These are phyloP conservation scores for Contarinia nasturtii DNA, from an alignment of 1,140 invertebrate genomes.

Conservation along the genomic window DNA sequence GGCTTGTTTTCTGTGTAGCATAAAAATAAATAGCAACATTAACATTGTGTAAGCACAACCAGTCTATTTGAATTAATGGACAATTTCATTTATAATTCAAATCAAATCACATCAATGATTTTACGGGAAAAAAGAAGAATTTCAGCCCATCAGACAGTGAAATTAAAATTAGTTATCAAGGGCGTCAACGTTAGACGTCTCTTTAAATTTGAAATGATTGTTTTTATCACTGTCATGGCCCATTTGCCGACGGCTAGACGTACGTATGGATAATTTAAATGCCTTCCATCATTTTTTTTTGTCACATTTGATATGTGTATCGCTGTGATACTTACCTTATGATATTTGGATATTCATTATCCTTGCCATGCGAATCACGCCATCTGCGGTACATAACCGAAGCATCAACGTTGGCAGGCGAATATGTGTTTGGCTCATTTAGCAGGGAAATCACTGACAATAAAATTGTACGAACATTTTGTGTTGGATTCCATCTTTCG, in stretches of 20 bases:
- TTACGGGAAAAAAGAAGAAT: too few species aligned
- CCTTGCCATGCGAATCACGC: slow-evolving; percentile 93
- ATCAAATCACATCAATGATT: too few species aligned
- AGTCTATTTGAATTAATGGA: too few species aligned
- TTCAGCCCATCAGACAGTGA: too few species aligned
- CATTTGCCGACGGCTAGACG: too few species aligned
- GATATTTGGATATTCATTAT: slow-evolving; percentile 99
- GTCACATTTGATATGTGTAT: neutral
- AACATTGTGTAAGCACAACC: too few species aligned
- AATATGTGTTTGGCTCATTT: slow-evolving; percentile 99
- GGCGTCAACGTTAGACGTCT: too few species aligned
- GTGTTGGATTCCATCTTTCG: slow-evolving; percentile 99
- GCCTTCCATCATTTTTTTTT: neutral
- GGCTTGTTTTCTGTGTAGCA: slow-evolving; percentile 74
- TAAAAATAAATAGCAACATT: slow-evolving; percentile 1
- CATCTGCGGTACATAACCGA: slow-evolving; percentile 98
- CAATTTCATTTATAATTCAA: too few species aligned
- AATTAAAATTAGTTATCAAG: too few species aligned
- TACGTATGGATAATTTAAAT: too few species aligned
- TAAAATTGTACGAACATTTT: slow-evolving; percentile 95
- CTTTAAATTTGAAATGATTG: too few species aligned
- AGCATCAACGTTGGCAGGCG: slow-evolving; percentile 98
- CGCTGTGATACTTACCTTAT: slow-evolving; percentile 52
- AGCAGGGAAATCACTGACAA: slow-evolving; percentile 95
- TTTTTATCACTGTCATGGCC: too few species aligned